Evolutionary conservation across 2,797 vertebrate species (phyloP).

Genomic region (Esox lucius): DNA sequence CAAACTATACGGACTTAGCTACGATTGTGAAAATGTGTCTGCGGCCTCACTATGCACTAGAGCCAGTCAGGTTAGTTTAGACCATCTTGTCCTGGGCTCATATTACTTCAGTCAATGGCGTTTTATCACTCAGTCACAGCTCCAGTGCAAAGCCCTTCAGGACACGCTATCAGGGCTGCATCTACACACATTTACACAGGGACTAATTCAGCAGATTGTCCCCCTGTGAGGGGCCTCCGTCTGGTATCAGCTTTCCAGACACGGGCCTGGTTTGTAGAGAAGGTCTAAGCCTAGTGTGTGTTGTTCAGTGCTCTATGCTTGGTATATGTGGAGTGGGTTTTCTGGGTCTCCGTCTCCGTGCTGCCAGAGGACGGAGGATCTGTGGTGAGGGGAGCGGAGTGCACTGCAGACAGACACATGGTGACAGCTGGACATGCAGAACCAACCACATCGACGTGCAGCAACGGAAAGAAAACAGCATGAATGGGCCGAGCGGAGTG

Average conservation of each 20-base stretch:
- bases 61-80: not conserved
- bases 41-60: not conserved
- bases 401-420: constrained; percentile 50
- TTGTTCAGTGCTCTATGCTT: not conserved
- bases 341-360: constrained; percentile 21
- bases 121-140: not conserved
- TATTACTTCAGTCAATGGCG: not conserved
- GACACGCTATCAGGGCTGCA: not conserved
- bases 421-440: constrained; percentile 38
- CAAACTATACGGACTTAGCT: not conserved
- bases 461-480: constrained; percentile 7
- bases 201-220: not conserved
- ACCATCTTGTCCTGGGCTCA: not conserved
- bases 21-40: not conserved
- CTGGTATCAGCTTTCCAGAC: not conserved
- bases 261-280: not conserved
- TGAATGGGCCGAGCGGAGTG: not conserved
- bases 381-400: constrained; percentile 48
- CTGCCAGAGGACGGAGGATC: constrained; percentile 40
- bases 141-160: not conserved
- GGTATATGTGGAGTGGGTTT: not conserved
- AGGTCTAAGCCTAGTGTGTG: not conserved
- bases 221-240: not conserved
- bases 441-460: constrained; percentile 29
- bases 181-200: not conserved